phyloP scores from a whole-genome alignment of 2,888 invertebrate genomes.

The Nemotelus nigrinus region DNA sequence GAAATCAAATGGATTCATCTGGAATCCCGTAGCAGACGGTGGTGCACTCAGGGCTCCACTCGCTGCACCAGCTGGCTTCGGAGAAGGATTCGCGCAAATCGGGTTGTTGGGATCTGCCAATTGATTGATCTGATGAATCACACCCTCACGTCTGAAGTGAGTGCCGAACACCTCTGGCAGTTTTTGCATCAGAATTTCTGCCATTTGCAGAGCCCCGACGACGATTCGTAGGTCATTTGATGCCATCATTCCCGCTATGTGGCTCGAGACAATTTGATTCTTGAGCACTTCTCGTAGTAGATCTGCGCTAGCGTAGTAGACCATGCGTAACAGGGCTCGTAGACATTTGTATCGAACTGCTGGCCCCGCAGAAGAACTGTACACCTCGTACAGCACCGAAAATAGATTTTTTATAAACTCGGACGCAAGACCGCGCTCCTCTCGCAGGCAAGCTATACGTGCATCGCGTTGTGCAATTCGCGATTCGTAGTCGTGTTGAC shows the following conservation, averaged over 20 bases:
- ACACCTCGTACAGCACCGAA: constrained; percentile 96
- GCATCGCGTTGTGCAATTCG: constrained; percentile 66
- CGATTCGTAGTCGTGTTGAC: constrained; percentile 19
- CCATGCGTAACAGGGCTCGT: constrained; percentile 94
- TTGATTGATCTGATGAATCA: constrained; percentile 86
- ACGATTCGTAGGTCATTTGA: constrained; percentile 96
- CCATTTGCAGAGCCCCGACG: constrained; percentile 96
- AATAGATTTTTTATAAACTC: constrained; percentile 83
- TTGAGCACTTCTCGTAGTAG: constrained; percentile 80
- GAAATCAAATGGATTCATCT: constrained; percentile 61
- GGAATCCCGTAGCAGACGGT: constrained; percentile 60
- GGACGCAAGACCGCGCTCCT: constrained; percentile 76
- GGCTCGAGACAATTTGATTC: constrained; percentile 87
- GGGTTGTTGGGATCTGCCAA: constrained; percentile 76
- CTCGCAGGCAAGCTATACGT: constrained; percentile 74
- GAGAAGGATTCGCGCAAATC: constrained; percentile 68
- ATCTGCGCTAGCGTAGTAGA: constrained; percentile 91
- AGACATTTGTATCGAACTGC: constrained; percentile 97
- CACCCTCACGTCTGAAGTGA: constrained; percentile 96
- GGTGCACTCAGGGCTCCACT: constrained; percentile 61
- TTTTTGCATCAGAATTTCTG: constrained; percentile 95
- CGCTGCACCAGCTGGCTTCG: constrained; percentile 66
- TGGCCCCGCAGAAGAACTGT: constrained; percentile 97
- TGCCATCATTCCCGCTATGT: constrained; percentile 98
- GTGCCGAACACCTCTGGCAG: constrained; percentile 94